Evolutionary conservation across 1,140 invertebrate species (phyloP).

Genomic region (Drosophila repleta): DNA sequence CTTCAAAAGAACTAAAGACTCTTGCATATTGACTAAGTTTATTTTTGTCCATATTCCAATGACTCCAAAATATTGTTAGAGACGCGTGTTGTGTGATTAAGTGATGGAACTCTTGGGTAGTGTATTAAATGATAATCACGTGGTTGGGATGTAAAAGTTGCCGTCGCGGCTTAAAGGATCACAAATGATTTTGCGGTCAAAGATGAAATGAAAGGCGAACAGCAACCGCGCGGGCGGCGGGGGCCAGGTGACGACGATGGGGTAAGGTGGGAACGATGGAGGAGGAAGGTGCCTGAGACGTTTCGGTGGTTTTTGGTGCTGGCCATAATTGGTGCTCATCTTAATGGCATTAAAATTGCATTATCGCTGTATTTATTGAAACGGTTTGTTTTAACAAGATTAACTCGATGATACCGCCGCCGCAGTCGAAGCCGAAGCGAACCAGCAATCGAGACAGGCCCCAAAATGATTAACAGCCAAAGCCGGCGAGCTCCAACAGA

Average conservation of each 20-base stretch:
- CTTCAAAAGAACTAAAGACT: too few relatives aligned
- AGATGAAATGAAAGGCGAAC: conserved; percentile 70
- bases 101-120: conserved; percentile 2
- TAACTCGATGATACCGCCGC: conserved; percentile 73
- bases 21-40: too few relatives aligned
- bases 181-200: conserved; percentile 77
- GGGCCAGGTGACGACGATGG: neutral
- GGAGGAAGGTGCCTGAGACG: conserved; percentile 2
- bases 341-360: conserved; percentile 82
- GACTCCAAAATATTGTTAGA: too few relatives aligned
- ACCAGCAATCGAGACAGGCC: conserved; percentile 45
- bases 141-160: conserved; percentile 69
- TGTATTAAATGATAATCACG: conserved; percentile 63
- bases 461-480: conserved; percentile 79
- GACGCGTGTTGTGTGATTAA: neutral
- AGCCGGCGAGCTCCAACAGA: conserved; percentile 42
- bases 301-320: conserved; percentile 52
- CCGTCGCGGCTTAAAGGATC: conserved; percentile 71
- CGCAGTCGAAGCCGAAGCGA: too few relatives aligned
- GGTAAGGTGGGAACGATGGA: neutral
- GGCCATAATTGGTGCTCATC: conserved; percentile 81
- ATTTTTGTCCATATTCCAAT: too few relatives aligned
- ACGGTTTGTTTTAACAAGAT: conserved; percentile 82
- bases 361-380: conserved; percentile 82
- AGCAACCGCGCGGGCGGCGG: neutral